Base-by-base conservation (phyloP, 2,888 invertebrate species). In the Phragmatobia fuliginosa region DNA sequence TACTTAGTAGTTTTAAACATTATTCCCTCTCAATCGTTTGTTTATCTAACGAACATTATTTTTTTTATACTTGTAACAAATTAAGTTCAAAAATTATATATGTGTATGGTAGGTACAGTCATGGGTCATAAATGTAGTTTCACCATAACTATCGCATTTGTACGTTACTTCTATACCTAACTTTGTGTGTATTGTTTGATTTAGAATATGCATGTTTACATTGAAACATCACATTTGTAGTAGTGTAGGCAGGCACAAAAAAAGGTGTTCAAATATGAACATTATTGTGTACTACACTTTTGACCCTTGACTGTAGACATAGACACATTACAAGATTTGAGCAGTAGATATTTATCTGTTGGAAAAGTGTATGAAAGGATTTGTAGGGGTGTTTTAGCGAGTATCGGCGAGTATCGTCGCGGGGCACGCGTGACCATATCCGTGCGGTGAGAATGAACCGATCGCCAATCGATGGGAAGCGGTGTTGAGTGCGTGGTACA, bases 401-500 rank as follows among this genome's bases (percentile, higher is more conserved):
- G 41, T 41, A 41, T 41, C 41, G 41, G 36, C 58, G 65, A 65
- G 76, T 78, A 81, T 82, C 80, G 82, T 68, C 65, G 63, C 62
- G 74, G 83, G 82, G 79, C 75, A 70, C 76, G 74, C 77, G 77
- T 78, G 81, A 79, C 71, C 73, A 74, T 67, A 75, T 84, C 83
- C 82, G 88, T 86, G 90, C 87, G 86, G 90, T 86, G 87, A 87
- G 85, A 79, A 87, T 86, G 87, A 86, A 82, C 88, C 87, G 87
- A 81, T 85, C 90, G 93, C 93, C 93, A 92, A 93, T 92, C 83
- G 84, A 87, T 82, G 80, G 92, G 92, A 93, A 94, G 94, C 93
- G 93, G 93, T 92, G 94, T 93, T 90, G 94, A 94, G 94, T 94
- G 94, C 94, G 94, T 94, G 94, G 94, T 94, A 94, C 94, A 94